phyloP scores from a whole-genome alignment of 1,140 invertebrate genomes.

The Conus betulinus region DNA sequence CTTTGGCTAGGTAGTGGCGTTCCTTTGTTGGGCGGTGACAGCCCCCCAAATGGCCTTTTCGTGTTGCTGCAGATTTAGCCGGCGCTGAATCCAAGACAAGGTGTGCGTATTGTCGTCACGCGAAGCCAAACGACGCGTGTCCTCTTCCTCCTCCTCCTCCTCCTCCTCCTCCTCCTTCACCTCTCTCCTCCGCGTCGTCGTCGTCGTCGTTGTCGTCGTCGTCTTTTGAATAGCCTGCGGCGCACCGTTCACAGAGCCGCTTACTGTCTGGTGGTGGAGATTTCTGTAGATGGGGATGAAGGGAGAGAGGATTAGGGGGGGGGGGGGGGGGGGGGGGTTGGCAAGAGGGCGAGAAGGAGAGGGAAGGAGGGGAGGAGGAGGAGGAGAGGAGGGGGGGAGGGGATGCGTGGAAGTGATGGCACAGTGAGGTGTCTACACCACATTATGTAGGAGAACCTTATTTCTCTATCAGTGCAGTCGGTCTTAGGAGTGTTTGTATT shows the following conservation, averaged over 20 bases:
- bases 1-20: not conserved
- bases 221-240: not conserved
- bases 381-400: not conserved
- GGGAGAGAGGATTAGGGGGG: not conserved
- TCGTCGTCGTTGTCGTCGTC: not conserved
- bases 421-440: too few species aligned
- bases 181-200: not conserved
- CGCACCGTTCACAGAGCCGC: not conserved
- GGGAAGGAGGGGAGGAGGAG: not conserved
- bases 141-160: too few species aligned
- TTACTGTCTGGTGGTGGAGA: not conserved
- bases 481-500: too few species aligned
- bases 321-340: not conserved
- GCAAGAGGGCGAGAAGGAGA: not conserved
- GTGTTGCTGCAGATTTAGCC: not conserved
- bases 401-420: not conserved
- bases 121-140: not conserved
- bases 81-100: not conserved
- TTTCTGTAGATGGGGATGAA: not conserved
- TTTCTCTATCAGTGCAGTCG: too few species aligned
- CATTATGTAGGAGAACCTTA: too few species aligned
- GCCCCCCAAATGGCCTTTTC: constrained; percentile 1
- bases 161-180: too few species aligned
- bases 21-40: not conserved
- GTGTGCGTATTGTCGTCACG: not conserved